These are phyloP conservation scores for Steinernema khuongi DNA, from an alignment of 1,140 invertebrate genomes.

Conservation along the genomic window DNA sequence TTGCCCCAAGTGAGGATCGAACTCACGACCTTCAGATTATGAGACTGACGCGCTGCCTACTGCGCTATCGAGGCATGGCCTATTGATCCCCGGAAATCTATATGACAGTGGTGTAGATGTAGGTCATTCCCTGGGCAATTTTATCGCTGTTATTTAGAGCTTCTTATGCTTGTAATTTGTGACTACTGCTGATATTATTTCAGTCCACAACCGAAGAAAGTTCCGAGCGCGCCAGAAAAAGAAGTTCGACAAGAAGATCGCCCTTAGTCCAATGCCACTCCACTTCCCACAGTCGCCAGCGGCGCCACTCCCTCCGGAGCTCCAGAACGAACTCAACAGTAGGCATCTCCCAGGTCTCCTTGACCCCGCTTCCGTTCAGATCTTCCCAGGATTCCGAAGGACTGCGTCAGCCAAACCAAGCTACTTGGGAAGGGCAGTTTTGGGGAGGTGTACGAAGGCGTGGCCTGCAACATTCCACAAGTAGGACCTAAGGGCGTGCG, in stretches of 20 bases:
- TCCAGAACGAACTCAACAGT: conserved; percentile 52
- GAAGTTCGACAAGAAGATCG: conserved; percentile 42
- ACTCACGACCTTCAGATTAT: conserved; percentile 94
- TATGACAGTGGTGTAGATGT: too few relatives aligned
- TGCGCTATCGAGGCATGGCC: too few relatives aligned
- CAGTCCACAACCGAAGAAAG: conserved; percentile 26
- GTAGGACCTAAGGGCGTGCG: conserved; percentile 66
- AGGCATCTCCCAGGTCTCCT: neutral
- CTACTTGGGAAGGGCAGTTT: conserved; percentile 92
- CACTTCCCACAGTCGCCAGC: conserved; percentile 26
- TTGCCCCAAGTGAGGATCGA: conserved; percentile 77
- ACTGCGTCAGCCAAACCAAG: conserved; percentile 33
- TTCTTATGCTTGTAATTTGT: neutral
- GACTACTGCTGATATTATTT: neutral
- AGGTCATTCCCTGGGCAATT: too few relatives aligned
- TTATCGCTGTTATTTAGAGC: too few relatives aligned
- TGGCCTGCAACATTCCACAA: conserved; percentile 54
- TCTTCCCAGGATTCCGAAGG: conserved; percentile 34
- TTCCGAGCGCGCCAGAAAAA: conserved; percentile 27
- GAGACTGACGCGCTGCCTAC: conserved; percentile 92
- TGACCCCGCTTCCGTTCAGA: conserved; percentile 31
- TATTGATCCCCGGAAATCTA: too few relatives aligned
- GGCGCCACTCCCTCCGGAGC: conserved; percentile 34
- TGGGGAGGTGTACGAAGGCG: conserved; percentile 87
- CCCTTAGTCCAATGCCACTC: conserved; percentile 28